Conservation (phyloP, 2,113 vertebrate species). For the Phrynocephalus versicolor region DNA sequence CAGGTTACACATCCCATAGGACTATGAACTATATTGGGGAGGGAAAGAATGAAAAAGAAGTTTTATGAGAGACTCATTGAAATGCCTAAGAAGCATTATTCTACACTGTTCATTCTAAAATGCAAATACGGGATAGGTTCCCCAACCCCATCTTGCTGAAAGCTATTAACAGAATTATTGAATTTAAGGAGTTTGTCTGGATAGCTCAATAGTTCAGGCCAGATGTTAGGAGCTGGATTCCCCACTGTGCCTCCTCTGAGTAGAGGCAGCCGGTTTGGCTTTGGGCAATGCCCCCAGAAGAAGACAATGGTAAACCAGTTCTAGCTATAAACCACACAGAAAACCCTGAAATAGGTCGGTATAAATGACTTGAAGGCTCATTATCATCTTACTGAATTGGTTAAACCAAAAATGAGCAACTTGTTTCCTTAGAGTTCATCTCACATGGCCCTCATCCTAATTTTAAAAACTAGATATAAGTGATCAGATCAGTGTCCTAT, state of each 20-base stretch:
- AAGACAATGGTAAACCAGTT: too few species aligned
- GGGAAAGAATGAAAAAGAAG: neutral
- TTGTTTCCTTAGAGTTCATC: neutral
- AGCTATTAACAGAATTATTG: neutral
- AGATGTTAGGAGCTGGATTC: too few species aligned
- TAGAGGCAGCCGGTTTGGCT: too few species aligned
- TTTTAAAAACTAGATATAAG: too few species aligned
- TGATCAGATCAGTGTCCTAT: too few species aligned
- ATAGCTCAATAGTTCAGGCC: too few species aligned
- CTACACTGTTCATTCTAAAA: neutral
- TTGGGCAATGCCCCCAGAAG: neutral
- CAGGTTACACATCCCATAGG: neutral
- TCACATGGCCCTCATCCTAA: neutral
- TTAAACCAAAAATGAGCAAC: neutral
- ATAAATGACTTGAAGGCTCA: too few species aligned
- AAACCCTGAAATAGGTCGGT: too few species aligned
- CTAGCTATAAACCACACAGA: too few species aligned
- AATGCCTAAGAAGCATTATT: neutral
- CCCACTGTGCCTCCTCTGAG: too few species aligned
- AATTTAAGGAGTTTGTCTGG: neutral
- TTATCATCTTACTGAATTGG: too few species aligned
- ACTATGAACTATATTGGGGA: neutral
- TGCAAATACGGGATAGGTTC: neutral
- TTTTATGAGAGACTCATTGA: neutral
- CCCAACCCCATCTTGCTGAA: neutral